phyloP scores from a whole-genome alignment of 2,113 vertebrate genomes.

The Varanus komodoensis region DNA sequence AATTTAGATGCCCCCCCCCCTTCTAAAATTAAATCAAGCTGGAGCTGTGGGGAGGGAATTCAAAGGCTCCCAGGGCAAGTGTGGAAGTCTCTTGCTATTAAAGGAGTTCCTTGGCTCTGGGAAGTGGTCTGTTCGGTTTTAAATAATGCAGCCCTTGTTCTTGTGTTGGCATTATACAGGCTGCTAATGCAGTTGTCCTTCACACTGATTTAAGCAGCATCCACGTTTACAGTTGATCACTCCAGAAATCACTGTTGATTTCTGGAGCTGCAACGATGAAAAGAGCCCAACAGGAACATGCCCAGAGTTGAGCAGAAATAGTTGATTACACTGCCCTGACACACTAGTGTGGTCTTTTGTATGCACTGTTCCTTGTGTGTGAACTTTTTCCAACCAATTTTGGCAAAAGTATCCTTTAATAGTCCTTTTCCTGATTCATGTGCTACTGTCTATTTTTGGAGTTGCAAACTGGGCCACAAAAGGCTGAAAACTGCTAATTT shows the following conservation, averaged over 20 bases:
- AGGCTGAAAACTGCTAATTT: neutral
- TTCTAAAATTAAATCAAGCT: no score
- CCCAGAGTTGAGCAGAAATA: constrained; percentile 37
- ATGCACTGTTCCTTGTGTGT: no score
- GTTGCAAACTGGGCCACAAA: no score
- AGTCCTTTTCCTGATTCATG: no score
- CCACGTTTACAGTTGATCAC: constrained; percentile 31
- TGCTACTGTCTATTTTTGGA: no score
- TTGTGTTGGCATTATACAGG: constrained; percentile 49
- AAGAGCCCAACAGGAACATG: constrained; percentile 53
- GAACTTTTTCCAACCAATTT: no score
- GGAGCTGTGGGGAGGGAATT: neutral
- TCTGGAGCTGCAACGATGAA: constrained; percentile 55
- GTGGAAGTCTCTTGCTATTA: neutral
- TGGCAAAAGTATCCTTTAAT: no score
- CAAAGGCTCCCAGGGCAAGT: no score
- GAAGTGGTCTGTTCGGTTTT: constrained; percentile 55
- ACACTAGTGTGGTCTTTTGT: neutral
- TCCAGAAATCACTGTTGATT: constrained; percentile 57
- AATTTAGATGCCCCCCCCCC: no score
- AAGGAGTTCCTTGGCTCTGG: neutral
- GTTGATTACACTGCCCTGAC: constrained; percentile 15
- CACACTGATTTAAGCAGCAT: constrained; percentile 55
- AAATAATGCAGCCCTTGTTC: constrained; percentile 47
- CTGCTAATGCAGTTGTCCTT: constrained; percentile 61